These are phyloP conservation scores for Hydractinia echinata DNA, from an alignment of 30 jellyfish, hydroid and myxozoan species.

Conservation along the genomic window DNA sequence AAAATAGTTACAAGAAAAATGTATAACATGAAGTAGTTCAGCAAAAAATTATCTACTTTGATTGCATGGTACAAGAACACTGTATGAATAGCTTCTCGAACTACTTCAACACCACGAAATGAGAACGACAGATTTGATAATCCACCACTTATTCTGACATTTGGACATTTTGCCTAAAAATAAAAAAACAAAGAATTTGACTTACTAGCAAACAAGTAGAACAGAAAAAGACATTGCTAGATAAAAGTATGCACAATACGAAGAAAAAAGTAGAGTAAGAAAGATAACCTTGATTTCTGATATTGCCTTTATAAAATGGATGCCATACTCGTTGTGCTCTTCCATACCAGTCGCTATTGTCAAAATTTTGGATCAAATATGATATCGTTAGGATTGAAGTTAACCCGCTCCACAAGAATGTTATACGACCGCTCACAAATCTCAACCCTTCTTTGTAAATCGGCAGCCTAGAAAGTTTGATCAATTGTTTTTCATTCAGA, in stretches of 20 bases:
- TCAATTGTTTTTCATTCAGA: too few species aligned
- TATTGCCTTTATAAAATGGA: constrained; percentile 69
- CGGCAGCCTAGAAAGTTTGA: constrained; percentile 74
- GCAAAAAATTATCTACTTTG: constrained; percentile 49
- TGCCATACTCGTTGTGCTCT: constrained; percentile 87
- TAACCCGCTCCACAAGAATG: constrained; percentile 56
- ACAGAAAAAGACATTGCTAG: neutral
- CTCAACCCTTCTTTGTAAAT: constrained; percentile 57
- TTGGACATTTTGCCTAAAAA: constrained; percentile 78
- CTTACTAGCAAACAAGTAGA: neutral
- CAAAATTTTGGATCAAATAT: constrained; percentile 91
- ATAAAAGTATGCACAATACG: neutral
- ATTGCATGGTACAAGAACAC: constrained; percentile 93
- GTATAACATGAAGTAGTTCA: too few species aligned
- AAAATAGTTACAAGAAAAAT: neutral
- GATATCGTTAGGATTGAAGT: constrained; percentile 61
- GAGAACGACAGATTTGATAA: constrained; percentile 88
- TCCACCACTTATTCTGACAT: constrained; percentile 95
- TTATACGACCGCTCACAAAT: constrained; percentile 88
- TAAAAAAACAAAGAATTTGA: neutral
- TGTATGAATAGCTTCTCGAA: constrained; percentile 91
- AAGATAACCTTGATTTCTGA: constrained; percentile 58
- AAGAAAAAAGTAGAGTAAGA: neutral
- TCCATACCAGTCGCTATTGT: constrained; percentile 99
- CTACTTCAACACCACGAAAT: constrained; percentile 84